phyloP scores from a whole-genome alignment of 2,113 vertebrate genomes.

The Rhinoderma darwinii region DNA sequence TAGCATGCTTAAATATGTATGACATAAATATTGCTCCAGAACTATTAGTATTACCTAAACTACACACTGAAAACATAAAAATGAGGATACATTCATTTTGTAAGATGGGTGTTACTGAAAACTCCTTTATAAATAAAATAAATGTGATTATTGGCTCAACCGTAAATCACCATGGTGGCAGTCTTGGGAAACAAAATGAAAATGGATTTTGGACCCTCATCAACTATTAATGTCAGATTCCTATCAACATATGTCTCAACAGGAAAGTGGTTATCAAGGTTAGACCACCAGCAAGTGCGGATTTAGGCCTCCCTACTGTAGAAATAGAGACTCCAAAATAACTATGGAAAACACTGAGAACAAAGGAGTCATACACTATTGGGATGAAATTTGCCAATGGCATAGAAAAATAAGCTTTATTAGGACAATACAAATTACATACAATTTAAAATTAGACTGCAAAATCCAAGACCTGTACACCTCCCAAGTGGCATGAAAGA shows the following conservation, averaged over 20 bases:
- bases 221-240: conserved; percentile 67
- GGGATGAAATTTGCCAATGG: too few relatives aligned
- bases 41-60: neutral
- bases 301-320: too few relatives aligned
- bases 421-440: too few relatives aligned
- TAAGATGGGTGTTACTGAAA: conserved; percentile 14
- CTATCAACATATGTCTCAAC: conserved; percentile 67
- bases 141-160: conserved; percentile 51
- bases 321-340: too few relatives aligned
- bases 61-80: neutral
- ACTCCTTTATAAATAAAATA: conserved; percentile 59
- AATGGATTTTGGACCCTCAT: conserved; percentile 61
- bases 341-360: too few relatives aligned
- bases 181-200: conserved; percentile 57
- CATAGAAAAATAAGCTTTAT: too few relatives aligned
- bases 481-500: too few relatives aligned
- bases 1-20: neutral
- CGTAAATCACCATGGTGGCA: conserved; percentile 61
- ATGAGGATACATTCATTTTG: neutral
- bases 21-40: neutral
- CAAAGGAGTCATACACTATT: too few relatives aligned
- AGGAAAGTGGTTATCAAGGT: too few relatives aligned
- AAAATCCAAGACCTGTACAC: too few relatives aligned
- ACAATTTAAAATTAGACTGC: too few relatives aligned
- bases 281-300: too few relatives aligned